Conservation (phyloP, 2,797 vertebrate genomes). For the Peromyscus aztecus region DNA sequence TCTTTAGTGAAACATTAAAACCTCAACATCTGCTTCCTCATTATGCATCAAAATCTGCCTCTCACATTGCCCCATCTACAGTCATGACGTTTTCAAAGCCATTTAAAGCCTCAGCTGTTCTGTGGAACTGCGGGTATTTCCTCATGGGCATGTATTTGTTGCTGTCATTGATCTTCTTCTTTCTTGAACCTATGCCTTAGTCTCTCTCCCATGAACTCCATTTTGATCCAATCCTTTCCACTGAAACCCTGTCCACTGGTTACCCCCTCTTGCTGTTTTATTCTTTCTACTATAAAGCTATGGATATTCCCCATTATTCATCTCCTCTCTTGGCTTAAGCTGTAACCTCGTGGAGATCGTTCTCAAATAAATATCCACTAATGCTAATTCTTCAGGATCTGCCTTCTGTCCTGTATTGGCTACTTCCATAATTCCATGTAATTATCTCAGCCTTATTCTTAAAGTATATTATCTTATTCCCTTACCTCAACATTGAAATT, state of each 20-base stretch:
- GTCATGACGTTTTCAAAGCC: not conserved
- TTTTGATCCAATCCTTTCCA: not conserved
- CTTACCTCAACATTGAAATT: not conserved
- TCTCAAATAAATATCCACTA: not conserved
- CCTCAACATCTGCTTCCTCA: not conserved
- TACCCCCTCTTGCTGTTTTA: not conserved
- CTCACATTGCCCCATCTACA: not conserved
- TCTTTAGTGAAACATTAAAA: not conserved
- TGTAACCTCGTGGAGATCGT: not conserved
- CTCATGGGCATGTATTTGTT: not conserved
- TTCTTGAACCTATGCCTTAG: not conserved
- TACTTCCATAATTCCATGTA: constrained; percentile 1
- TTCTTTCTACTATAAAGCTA: not conserved
- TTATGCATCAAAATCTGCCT: not conserved
- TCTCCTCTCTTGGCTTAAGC: not conserved
- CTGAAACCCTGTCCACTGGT: not conserved
- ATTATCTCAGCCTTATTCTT: not conserved
- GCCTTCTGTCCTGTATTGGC: not conserved
- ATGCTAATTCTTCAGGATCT: not conserved
- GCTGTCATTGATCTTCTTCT: not conserved
- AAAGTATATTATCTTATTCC: not conserved
- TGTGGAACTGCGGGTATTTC: not conserved
- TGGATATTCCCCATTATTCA: not conserved
- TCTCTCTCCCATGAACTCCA: not conserved
- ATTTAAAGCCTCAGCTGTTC: not conserved